Base-by-base conservation (phyloP, 2,888 invertebrate genomes). In the Apantesis nais region DNA sequence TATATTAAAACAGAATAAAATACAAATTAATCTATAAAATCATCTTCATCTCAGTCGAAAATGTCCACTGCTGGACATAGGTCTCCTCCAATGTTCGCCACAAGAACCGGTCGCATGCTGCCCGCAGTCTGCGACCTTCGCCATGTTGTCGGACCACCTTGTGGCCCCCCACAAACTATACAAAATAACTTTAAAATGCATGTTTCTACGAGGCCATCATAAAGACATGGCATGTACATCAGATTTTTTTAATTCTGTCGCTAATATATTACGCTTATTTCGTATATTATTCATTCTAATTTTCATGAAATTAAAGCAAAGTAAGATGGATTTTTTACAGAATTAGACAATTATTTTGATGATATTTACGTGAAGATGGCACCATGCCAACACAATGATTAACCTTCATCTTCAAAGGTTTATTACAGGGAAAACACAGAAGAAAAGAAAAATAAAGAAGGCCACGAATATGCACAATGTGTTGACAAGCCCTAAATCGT, bases 301-400 rank as follows among this genome's bases (percentile, higher is more conserved):
- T 52, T 8, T n/a, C 48, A n/a, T 52, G 2, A 9, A 9, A 52
- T 22, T n/a, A n/a, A n/a, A 52, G 22, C 22, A 8, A 22, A 52
- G 48, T 0, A n/a, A 9, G 11, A n/a, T n/a, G 48, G n/a, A 52
- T 52, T 8, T 52, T 52, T n/a, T 9, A 52, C 11, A n/a, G 0
- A 52, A 52, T 52, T 48, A 48, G 48, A 48, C 48, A 48, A 48
- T 48, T 48, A 48, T 22, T 48, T 64, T 31, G 22, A 48, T 16
- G n/a, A 48, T 48, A 31, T 31, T 22, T 65, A 65, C 31, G 65
- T 16, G 7, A 48, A 65, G 34, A 52, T 65, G 44, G 65, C 65
- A 19, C 34, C n/a, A 34, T 14, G 31, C 48, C 48, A 65, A 34
- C 34, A 8, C 16, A 64, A 48, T 52, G 52, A 65, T 52, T 52